A percentile compares a stretch with the other conserved stretches of the same genome.
Conservation (phyloP, 2,113 vertebrate genomes). For the Petaurus breviceps region DNA sequence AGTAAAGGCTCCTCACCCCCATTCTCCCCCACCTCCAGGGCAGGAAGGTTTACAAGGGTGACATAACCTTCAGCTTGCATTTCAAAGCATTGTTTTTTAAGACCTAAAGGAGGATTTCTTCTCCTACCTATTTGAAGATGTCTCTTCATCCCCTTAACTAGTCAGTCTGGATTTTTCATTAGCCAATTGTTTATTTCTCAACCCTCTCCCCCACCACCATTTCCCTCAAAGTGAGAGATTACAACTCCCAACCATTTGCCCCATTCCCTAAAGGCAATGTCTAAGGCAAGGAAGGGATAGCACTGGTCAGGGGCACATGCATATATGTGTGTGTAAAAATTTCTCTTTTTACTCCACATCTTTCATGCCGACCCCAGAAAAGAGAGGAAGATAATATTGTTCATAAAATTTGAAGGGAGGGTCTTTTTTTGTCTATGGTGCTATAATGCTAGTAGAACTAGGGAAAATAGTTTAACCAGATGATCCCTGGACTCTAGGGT, state of each 20-base stretch:
- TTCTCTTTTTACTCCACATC: neutral
- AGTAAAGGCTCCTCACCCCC: neutral
- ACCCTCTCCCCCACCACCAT: neutral
- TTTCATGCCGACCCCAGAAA: neutral
- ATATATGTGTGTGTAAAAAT: neutral
- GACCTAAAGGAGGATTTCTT: neutral
- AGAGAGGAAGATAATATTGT: neutral
- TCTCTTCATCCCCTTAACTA: neutral
- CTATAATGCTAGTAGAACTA: neutral
- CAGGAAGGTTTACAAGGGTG: neutral
- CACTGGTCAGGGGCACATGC: neutral
- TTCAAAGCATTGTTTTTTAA: neutral
- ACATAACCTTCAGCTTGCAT: fast-evolving
- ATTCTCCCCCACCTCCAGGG: neutral
- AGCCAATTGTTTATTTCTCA: neutral
- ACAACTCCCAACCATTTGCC: neutral
- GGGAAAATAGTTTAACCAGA: neutral
- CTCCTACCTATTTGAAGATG: no score
- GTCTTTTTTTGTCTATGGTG: neutral
- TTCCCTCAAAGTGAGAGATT: neutral
- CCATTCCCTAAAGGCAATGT: neutral
- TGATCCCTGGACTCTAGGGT: neutral
- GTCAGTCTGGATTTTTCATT: neutral
- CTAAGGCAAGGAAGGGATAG: neutral
- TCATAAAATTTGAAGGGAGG: neutral